phyloP scores from a whole-genome alignment of 1,140 invertebrate genomes.

The Cotesia chilonis region DNA sequence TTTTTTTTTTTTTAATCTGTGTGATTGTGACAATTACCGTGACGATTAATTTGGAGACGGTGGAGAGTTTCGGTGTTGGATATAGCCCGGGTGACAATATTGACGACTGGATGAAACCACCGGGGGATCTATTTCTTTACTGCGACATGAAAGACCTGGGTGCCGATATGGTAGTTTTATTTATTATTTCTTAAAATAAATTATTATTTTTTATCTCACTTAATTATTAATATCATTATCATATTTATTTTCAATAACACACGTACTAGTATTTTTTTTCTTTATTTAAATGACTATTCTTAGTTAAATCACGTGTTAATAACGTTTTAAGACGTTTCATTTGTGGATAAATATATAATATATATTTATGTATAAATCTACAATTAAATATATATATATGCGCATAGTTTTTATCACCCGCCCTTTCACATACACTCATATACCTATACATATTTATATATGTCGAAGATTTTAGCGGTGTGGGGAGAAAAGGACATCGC shows the following conservation, averaged over 20 bases:
- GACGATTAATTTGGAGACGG: constrained; percentile 59
- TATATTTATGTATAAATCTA: background rate
- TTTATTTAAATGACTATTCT: background rate
- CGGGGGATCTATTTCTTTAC: constrained; percentile 75
- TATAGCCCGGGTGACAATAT: constrained; percentile 60
- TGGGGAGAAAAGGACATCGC: background rate
- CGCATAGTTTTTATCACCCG: background rate
- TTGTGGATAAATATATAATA: background rate
- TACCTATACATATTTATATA: background rate
- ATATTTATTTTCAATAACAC: background rate
- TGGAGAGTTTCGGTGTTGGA: constrained; percentile 66
- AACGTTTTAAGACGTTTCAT: background rate
- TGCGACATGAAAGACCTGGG: constrained; percentile 79
- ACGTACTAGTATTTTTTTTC: constrained; percentile 6
- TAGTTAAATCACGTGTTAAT: background rate
- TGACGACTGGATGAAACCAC: constrained; percentile 72
- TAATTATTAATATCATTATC: background rate
- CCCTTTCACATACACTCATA: background rate
- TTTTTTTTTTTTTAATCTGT: background rate
- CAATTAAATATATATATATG: background rate
- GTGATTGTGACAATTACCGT: constrained; percentile 41
- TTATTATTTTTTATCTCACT: background rate
- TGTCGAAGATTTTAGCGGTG: background rate
- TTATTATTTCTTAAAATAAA: constrained; percentile 11
- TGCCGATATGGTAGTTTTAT: constrained; percentile 73